Conservation (phyloP, 2,797 vertebrate species). For the Rhinogobio ventralis region DNA sequence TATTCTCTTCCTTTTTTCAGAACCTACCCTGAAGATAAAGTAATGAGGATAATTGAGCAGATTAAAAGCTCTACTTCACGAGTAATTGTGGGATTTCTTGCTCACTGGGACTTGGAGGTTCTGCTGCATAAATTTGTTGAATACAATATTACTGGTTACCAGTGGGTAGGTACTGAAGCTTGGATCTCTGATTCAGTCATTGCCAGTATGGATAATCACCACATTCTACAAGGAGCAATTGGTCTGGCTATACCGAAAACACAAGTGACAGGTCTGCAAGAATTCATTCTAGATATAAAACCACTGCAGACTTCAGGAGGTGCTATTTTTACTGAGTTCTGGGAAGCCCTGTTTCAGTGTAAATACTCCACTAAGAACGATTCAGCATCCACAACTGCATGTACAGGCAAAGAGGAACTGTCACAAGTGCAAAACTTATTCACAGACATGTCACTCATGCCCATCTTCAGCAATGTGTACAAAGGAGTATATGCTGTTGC, state of each 20-base stretch:
- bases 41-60: constrained; percentile 60
- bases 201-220: constrained; percentile 62
- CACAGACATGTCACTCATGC: constrained; percentile 75
- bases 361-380: constrained; percentile 38
- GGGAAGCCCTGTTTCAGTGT: constrained; percentile 75
- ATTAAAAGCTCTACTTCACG: constrained; percentile 64
- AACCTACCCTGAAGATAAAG: constrained; percentile 61
- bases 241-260: constrained; percentile 75
- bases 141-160: constrained; percentile 73
- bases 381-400: neutral
- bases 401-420: constrained; percentile 50
- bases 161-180: constrained; percentile 76
- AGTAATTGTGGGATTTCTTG: constrained; percentile 63
- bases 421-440: constrained; percentile 40
- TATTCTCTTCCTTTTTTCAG: constrained; percentile 63
- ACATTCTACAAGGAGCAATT: constrained; percentile 74
- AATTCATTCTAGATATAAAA: constrained; percentile 72
- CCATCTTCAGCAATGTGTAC: constrained; percentile 75
- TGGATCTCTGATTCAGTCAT: constrained; percentile 75
- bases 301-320: constrained; percentile 64
- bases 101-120: constrained; percentile 55
- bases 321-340: constrained; percentile 71
- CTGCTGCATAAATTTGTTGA: constrained; percentile 57
- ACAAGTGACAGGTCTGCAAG: constrained; percentile 70
- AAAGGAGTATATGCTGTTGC: constrained; percentile 78